Percentiles rank a stretch among this genome's conserved stretches.
These are phyloP conservation scores for Chelonia mydas DNA, from an alignment of 2,797 vertebrate genomes.

Conservation along the genomic window DNA sequence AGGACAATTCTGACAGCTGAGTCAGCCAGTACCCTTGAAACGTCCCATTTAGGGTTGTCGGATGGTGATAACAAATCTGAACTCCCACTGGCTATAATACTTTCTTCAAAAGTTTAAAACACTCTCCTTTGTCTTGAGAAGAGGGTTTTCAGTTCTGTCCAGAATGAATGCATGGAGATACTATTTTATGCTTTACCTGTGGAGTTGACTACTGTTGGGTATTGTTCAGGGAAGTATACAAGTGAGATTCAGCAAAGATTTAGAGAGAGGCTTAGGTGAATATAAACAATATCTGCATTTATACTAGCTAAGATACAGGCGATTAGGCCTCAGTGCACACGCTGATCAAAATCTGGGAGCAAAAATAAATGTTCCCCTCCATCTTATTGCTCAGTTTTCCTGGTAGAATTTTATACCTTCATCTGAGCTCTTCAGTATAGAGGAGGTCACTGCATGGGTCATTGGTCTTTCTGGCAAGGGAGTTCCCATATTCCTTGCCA, in stretches of 20 bases:
- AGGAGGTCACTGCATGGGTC: neutral
- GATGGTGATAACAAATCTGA: constrained; percentile 25
- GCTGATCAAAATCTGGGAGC: neutral
- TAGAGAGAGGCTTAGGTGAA: neutral
- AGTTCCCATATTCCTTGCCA: neutral
- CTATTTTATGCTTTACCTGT: neutral
- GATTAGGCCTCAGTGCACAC: neutral
- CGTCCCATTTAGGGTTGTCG: neutral
- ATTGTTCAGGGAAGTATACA: neutral
- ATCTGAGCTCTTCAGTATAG: neutral
- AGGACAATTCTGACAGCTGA: constrained; percentile 50
- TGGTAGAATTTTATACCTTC: neutral
- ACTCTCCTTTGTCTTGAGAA: constrained; percentile 16
- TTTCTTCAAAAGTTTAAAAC: neutral
- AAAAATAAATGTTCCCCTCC: neutral
- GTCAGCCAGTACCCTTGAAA: constrained; percentile 38
- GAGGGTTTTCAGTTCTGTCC: neutral
- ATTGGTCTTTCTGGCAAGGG: neutral
- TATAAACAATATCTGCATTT: neutral
- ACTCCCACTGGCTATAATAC: neutral
- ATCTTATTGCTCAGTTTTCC: neutral
- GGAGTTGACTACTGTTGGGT: rapidly evolving
- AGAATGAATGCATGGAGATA: neutral
- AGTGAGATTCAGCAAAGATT: neutral
- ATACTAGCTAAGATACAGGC: neutral